Evolutionary conservation across 2,113 vertebrate genomes (phyloP).

Genomic region (Burhinus bistriatus): DNA sequence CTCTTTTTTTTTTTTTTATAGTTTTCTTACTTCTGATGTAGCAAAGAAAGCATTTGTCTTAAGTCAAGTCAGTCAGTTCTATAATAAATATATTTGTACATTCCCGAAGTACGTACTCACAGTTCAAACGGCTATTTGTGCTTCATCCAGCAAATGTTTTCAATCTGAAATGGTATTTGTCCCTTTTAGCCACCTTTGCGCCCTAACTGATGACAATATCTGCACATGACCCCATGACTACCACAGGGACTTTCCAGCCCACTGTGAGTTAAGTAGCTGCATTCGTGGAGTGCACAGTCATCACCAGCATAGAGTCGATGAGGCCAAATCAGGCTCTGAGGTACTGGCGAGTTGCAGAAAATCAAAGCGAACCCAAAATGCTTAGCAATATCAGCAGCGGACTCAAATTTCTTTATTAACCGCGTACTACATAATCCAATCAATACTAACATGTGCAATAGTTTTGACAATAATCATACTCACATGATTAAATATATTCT

Average conservation of each 20-base stretch:
- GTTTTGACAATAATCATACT: neutral
- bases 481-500: neutral
- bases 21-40: neutral
- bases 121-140: neutral
- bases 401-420: neutral
- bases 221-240: neutral
- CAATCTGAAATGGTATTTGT: neutral
- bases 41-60: neutral
- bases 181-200: neutral
- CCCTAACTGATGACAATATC: neutral
- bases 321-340: neutral
- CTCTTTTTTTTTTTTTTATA: neutral
- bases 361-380: neutral
- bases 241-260: neutral
- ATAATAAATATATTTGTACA: neutral
- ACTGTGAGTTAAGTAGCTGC: neutral
- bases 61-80: neutral
- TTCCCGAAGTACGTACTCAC: neutral
- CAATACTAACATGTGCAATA: neutral
- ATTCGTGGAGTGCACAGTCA: neutral
- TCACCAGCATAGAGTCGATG: neutral
- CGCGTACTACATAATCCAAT: neutral
- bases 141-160: neutral
- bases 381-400: neutral
- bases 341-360: neutral